Evolutionary conservation across 2,113 vertebrate species (phyloP).

Genomic region (Leptosomus discolor): DNA sequence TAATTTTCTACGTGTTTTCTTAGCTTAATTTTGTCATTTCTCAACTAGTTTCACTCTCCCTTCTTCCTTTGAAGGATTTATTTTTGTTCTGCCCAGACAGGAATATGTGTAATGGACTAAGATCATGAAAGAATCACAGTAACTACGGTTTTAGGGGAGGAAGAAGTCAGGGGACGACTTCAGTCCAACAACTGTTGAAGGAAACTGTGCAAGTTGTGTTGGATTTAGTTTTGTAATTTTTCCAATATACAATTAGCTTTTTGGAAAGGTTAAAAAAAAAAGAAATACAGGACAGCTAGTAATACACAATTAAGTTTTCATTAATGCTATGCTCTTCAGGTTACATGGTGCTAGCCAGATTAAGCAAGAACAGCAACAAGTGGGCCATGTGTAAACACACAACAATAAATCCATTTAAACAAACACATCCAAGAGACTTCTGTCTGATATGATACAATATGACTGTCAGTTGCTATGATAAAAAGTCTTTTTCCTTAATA

Average conservation of each 20-base stretch:
- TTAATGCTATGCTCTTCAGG: background rate
- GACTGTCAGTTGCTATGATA: background rate
- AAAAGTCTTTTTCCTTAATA: background rate
- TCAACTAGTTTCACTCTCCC: background rate
- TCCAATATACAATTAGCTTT: background rate
- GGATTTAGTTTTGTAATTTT: background rate
- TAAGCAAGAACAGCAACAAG: too few species aligned
- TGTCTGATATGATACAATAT: background rate
- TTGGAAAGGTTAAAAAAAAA: background rate
- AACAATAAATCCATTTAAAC: background rate
- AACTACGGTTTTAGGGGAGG: background rate
- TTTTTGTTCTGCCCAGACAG: background rate
- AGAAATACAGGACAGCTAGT: background rate
- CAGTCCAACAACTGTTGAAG: background rate
- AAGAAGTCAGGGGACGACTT: fast-evolving
- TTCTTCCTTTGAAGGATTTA: background rate
- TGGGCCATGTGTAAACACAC: background rate
- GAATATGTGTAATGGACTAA: background rate
- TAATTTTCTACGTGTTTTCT: background rate
- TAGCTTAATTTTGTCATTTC: background rate
- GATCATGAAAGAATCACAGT: background rate
- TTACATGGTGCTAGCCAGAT: background rate
- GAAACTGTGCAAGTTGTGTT: background rate
- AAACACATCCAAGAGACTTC: background rate
- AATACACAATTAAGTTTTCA: background rate